Base-by-base conservation (phyloP, 2,113 vertebrate species). In the Eolophus roseicapilla region DNA sequence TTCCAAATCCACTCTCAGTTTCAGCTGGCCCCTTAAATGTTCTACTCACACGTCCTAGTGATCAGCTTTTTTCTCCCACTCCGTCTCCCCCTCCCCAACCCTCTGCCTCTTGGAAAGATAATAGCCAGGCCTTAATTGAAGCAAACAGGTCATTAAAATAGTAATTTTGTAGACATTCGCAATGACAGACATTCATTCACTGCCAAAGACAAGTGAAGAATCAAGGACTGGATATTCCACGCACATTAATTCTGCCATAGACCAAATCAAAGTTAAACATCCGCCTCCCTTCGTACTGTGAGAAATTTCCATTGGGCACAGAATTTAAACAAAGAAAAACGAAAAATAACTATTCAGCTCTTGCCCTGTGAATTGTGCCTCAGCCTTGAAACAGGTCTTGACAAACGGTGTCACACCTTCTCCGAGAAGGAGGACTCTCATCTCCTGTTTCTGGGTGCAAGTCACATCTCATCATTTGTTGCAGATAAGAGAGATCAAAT, bases 111-210 rank as follows among this genome's bases (percentile, higher is more conserved):
- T 91, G 86, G 93, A 97, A 96, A 96, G 95, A 96, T 96, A 97
- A 97, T 94, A 96, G 93, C 93, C 67, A 87, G 91, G 70, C 81
- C 91, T 91, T 97, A 96, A 97, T 96, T 96, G 96, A 95, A 97
- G 93, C 96, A 96, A 97, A 97, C 93, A 97, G 92, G 92, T 95
- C 96, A 97, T 97, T 97, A 97, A 96, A 97, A 93, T 29, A 91
- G 96, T 94, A 92, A 96, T 96, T 95, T 96, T 95, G 93, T 87
- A 96, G 96, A 91, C 91, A 94, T 93, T 94, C 0, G 15, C 88
- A 96, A 91, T 96, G 96, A 96, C 93, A 96, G 96, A 95, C 77
- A 89, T 96, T 93, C 86, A 96, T 88, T 96, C 77, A 79, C 70
- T 97, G 96, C 93, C 96, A 97, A 95, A 95, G 93, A 91, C 95